Conservation (phyloP, 2,888 invertebrate genomes). For the Idaea aversata region DNA sequence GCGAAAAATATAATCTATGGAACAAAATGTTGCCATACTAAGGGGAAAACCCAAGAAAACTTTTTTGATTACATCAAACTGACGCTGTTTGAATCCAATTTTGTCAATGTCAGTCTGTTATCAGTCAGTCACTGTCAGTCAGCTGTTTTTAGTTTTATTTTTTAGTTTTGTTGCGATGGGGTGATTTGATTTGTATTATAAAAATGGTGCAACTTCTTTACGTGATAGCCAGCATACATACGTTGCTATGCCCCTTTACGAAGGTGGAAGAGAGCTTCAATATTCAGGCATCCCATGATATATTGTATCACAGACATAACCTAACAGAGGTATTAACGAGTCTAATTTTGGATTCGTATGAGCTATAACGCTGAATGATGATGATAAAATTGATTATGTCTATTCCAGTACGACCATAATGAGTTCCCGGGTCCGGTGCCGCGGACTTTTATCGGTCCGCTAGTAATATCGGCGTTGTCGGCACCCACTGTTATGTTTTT, state of each 20-base stretch:
- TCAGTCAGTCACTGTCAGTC: not conserved
- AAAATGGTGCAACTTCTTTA: conserved; percentile 88
- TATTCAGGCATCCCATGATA: conserved; percentile 98
- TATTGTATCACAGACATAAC: conserved; percentile 93
- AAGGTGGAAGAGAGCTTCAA: conserved; percentile 99
- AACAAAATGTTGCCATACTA: not conserved
- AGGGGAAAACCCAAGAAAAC: not conserved
- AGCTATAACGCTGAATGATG: conserved; percentile 37
- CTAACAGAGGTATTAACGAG: conserved; percentile 86
- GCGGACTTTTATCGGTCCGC: conserved; percentile 95
- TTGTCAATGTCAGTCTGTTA: not conserved
- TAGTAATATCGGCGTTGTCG: conserved; percentile 88
- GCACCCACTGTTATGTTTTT: conserved; percentile 87
- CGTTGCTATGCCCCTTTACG: conserved; percentile 95
- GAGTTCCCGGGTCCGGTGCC: conserved; percentile 99
- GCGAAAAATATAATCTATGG: not conserved
- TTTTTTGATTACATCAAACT: not conserved
- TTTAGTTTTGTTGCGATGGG: conserved; percentile 41
- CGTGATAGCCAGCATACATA: conserved; percentile 87
- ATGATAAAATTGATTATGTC: conserved; percentile 33
- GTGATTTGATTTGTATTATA: conserved; percentile 44
- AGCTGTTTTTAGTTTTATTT: not conserved
- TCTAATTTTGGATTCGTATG: conserved; percentile 72
- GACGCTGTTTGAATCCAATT: not conserved
- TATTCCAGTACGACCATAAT: conserved; percentile 96